These are phyloP conservation scores for Lepidotrigona ventralis DNA, from an alignment of 1,140 invertebrate genomes.

Conservation along the genomic window DNA sequence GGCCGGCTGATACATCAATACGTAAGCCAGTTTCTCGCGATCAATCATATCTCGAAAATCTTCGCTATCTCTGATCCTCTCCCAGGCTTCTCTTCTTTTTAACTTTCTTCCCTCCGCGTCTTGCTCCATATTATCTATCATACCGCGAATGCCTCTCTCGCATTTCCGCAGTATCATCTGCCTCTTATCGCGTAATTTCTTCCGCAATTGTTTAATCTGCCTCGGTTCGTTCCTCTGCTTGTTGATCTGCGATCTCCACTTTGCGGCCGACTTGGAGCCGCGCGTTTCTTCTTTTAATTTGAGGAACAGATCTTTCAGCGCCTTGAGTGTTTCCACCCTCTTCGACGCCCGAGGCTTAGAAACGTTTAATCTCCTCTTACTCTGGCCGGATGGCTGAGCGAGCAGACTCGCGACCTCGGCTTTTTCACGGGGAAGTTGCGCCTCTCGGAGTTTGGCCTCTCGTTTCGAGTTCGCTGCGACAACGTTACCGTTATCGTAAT, in stretches of 20 bases:
- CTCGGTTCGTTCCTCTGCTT: conserved; percentile 39
- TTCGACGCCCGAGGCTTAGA: not conserved
- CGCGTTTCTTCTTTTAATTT: not conserved
- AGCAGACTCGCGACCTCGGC: too few species aligned
- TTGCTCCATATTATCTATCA: conserved; percentile 7
- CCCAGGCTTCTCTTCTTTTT: conserved; percentile 53
- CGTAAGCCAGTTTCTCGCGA: conserved; percentile 33
- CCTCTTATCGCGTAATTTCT: conserved; percentile 50
- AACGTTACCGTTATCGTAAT: conserved; percentile 13
- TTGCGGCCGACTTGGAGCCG: not conserved
- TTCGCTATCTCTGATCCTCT: conserved; percentile 41
- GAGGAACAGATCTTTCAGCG: not conserved
- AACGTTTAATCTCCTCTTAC: not conserved
- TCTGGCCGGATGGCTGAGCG: too few species aligned
- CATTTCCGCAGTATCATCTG: conserved; percentile 54
- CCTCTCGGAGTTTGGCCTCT: not conserved
- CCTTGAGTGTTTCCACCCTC: not conserved
- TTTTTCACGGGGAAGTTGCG: not conserved
- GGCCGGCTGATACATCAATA: conserved; percentile 40
- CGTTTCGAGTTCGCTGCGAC: conserved; percentile 23
- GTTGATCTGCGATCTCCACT: not conserved
- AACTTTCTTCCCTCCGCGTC: conserved; percentile 43
- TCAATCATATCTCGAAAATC: conserved; percentile 45
- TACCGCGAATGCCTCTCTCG: conserved; percentile 39
- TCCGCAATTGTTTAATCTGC: conserved; percentile 52